phyloP scores from a whole-genome alignment of 2,113 vertebrate genomes.

The Mellivora capensis region DNA sequence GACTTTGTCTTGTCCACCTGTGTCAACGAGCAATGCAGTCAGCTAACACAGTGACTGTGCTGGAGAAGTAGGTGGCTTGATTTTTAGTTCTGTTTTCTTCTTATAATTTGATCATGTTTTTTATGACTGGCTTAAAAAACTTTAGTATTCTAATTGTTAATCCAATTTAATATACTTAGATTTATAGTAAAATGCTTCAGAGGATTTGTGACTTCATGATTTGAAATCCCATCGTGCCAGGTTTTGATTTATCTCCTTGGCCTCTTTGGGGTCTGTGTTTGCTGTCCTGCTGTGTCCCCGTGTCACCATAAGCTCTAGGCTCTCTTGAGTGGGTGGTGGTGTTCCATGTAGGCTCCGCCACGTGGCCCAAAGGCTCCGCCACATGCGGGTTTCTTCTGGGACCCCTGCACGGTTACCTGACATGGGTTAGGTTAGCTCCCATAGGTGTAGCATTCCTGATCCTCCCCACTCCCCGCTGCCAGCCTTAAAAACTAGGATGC shows the following conservation, averaged over 20 bases:
- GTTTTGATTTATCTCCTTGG: not conserved
- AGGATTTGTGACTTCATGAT: not conserved
- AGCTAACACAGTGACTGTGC: not conserved
- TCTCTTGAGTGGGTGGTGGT: not conserved
- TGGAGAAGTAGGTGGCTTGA: not conserved
- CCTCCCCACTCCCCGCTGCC: rapidly evolving
- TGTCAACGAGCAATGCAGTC: not conserved
- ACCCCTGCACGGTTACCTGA: not conserved
- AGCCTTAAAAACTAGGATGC: not conserved
- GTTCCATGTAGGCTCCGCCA: not conserved
- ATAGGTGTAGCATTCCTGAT: not conserved
- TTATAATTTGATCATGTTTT: not conserved
- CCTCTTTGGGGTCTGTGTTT: not conserved
- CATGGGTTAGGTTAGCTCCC: not conserved
- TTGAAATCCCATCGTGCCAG: not conserved
- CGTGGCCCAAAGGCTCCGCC: too few relatives aligned
- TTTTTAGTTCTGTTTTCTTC: not conserved
- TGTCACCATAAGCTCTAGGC: not conserved
- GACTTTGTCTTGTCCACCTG: not conserved
- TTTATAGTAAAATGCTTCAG: not conserved
- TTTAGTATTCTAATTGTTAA: not conserved
- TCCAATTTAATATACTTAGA: not conserved
- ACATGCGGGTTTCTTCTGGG: not conserved
- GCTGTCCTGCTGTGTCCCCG: not conserved
- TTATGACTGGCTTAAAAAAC: not conserved